These are phyloP conservation scores for Diaperis boleti DNA, from an alignment of 2,888 invertebrate species.

Conservation along the genomic window DNA sequence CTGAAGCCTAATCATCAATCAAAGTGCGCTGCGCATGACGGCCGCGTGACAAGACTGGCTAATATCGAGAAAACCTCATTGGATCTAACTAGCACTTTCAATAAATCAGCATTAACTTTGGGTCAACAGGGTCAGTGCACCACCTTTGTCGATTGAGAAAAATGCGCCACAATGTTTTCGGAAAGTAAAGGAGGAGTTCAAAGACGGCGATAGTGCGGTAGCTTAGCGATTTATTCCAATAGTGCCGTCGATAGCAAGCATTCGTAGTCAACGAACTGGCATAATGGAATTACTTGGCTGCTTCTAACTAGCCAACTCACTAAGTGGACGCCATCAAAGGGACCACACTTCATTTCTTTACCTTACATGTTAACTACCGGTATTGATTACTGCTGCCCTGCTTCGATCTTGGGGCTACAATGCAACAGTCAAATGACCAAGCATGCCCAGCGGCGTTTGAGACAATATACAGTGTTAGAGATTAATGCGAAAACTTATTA, in stretches of 20 bases:
- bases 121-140: conserved; percentile 46
- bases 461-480: no score
- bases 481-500: no score
- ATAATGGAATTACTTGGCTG: conserved; percentile 47
- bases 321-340: conserved; percentile 56
- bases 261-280: conserved; percentile 46
- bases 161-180: conserved; percentile 43
- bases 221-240: conserved; percentile 47
- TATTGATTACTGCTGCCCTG: conserved; percentile 27
- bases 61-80: conserved; percentile 50
- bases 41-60: conserved; percentile 51
- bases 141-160: conserved; percentile 45
- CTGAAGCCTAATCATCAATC: conserved; percentile 52
- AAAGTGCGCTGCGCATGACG: conserved; percentile 52
- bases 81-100: conserved; percentile 54
- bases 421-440: neutral
- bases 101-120: conserved; percentile 56
- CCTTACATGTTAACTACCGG: conserved; percentile 29
- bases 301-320: conserved; percentile 50
- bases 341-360: conserved; percentile 52
- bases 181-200: conserved; percentile 43
- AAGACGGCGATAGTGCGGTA: conserved; percentile 46
- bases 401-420: neutral
- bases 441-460: no score
- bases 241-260: conserved; percentile 47